Evolutionary conservation across 2,888 invertebrate genomes (phyloP), one percentile per base, ranked within the genome.

Genomic region (Scelioninae gen. 2): DNA sequence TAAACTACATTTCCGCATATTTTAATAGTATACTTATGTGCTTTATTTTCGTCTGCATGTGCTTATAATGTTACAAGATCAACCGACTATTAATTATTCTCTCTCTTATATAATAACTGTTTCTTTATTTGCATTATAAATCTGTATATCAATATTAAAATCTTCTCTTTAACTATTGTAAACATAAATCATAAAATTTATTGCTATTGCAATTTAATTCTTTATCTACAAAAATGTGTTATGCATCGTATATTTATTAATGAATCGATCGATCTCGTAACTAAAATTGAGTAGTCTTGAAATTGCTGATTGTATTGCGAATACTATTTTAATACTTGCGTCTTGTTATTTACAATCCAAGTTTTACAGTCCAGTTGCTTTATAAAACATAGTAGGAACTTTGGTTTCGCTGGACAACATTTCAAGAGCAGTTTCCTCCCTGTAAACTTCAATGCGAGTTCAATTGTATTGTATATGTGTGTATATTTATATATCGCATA

Each of bases 371-470:
- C 82, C 81, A 82, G 82, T 84, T 82, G 81, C 81, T 85, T 86
- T 86, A 86, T 86, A 86, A 87, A 85, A 86, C 83, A 86, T 88
- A 88, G 87, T 89, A 89, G 89, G 89, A 89, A 89, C 89, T 89
- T 89, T 89, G 89, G 89, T 89, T 89, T 89, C 89, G 87, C 88
- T 88, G 87, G 84, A 87, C 86, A 87, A 87, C 85, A 84, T 85
- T 85, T 85, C 81, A 81, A 81, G 76, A 82, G 82, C 85, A 85
- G 84, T 84, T 85, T 85, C 83, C 84, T 83, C 81, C 79, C 77
- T 63, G 67, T 61, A 61, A 48, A 35, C 45, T 65, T 65, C 60
- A 64, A 57, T 57, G 50, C 41, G 43, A 41, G 68, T 67, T 70
- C 57, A 37, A 57, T 53, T 35, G 39, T 45, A 58, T 64, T 53